A percentile compares a stretch with the other conserved stretches of the same genome.
Evolutionary conservation across 2,797 vertebrate genomes (phyloP).

Genomic region (Cuniculus paca): DNA sequence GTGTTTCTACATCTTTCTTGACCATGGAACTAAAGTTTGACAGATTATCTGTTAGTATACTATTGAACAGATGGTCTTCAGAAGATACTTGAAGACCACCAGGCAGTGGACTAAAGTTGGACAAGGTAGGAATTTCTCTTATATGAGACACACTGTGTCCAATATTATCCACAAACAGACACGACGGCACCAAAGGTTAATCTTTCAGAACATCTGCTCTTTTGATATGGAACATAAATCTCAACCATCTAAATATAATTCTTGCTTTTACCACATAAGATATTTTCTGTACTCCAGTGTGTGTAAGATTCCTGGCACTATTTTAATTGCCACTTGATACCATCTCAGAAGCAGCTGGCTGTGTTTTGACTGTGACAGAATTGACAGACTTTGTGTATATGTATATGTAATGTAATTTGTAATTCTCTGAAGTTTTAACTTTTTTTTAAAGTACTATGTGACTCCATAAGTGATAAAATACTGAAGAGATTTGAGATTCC

Average conservation of each 20-base stretch:
- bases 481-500: slow-evolving; percentile 2
- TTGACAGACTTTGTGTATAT: slow-evolving; percentile 67
- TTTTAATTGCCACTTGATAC: slow-evolving; percentile 84
- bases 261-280: slow-evolving; percentile 73
- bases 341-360: slow-evolving; percentile 78
- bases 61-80: background rate
- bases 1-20: slow-evolving; percentile 23
- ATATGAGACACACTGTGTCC: background rate
- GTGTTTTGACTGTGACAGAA: slow-evolving; percentile 71
- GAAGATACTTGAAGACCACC: background rate
- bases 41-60: background rate
- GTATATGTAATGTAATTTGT: slow-evolving; percentile 57
- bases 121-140: background rate
- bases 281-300: slow-evolving; percentile 74
- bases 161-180: slow-evolving; percentile 61
- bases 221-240: slow-evolving; percentile 70
- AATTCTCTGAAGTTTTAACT: slow-evolving; percentile 55
- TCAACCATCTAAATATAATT: slow-evolving; percentile 79
- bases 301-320: slow-evolving; percentile 72
- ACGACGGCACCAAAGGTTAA: slow-evolving; percentile 69
- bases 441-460: background rate
- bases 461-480: slow-evolving; percentile 56
- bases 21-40: background rate
- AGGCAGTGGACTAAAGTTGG: background rate
- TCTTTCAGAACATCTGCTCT: slow-evolving; percentile 76